These are phyloP conservation scores for Speoplatyrhinus poulsoni DNA, from an alignment of 2,113 vertebrate genomes.

Conservation along the genomic window DNA sequence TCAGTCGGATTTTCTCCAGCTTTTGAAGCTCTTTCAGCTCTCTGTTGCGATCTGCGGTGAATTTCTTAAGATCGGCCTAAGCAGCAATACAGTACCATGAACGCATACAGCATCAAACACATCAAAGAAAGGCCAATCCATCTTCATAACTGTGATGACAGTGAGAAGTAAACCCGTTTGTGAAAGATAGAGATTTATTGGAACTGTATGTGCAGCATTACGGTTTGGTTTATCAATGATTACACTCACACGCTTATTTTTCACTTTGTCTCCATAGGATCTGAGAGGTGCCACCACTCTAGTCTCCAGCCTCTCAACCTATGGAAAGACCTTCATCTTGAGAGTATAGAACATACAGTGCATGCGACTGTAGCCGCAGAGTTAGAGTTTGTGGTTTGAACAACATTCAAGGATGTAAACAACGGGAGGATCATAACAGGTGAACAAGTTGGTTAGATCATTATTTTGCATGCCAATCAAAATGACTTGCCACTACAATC, in stretches of 20 bases:
- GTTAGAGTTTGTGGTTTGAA: background rate
- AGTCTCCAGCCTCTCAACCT: slow-evolving; percentile 79
- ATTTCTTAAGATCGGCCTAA: slow-evolving; percentile 83
- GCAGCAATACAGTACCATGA: background rate
- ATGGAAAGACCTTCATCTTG: background rate
- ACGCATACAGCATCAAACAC: slow-evolving; percentile 7
- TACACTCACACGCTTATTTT: slow-evolving; percentile 75
- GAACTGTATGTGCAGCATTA: background rate
- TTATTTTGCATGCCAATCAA: too few relatives aligned
- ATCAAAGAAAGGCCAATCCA: background rate
- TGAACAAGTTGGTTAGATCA: too few relatives aligned
- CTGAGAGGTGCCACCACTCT: slow-evolving; percentile 76
- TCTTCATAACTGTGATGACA: background rate
- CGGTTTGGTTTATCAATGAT: background rate
- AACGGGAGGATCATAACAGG: too few relatives aligned
- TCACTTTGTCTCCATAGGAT: slow-evolving; percentile 66
- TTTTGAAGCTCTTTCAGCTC: slow-evolving; percentile 84
- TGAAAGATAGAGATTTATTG: background rate
- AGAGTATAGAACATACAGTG: background rate
- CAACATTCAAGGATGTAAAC: too few relatives aligned
- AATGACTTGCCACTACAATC: too few relatives aligned
- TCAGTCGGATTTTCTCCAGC: slow-evolving; percentile 77
- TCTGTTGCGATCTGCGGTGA: slow-evolving; percentile 70
- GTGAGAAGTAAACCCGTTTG: background rate
- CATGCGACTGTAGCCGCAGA: background rate